These are phyloP conservation scores for Pangasius djambal DNA, from an alignment of 2,797 vertebrate genomes.

Conservation along the genomic window DNA sequence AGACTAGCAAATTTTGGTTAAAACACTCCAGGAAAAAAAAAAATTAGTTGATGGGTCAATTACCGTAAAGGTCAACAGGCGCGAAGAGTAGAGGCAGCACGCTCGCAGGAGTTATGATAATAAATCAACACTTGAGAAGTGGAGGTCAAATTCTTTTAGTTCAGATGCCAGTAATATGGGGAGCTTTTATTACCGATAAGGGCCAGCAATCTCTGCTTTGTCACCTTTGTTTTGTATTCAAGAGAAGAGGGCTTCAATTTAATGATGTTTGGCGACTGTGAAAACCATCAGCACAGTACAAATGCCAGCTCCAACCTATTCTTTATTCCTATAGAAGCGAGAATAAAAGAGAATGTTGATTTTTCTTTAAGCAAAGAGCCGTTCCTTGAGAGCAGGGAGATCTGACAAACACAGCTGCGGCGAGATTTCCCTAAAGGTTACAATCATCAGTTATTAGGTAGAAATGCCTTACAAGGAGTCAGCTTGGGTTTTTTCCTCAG, in stretches of 20 bases:
- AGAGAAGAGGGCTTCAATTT: slow-evolving; percentile 53
- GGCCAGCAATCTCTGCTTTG: slow-evolving; percentile 48
- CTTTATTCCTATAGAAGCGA: slow-evolving; percentile 46
- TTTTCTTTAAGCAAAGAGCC: slow-evolving; percentile 79
- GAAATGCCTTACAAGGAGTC: slow-evolving; percentile 60
- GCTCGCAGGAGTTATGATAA: slow-evolving; percentile 63
- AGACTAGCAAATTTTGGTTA: slow-evolving; percentile 72
- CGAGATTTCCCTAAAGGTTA: slow-evolving; percentile 86
- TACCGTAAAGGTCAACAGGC: slow-evolving; percentile 77
- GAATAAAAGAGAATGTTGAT: slow-evolving; percentile 74
- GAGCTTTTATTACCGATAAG: slow-evolving; percentile 61
- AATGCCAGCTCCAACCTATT: slow-evolving; percentile 54
- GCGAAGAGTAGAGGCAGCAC: slow-evolving; percentile 41
- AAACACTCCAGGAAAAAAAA: slow-evolving; percentile 65
- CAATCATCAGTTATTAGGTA: slow-evolving; percentile 84
- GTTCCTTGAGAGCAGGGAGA: slow-evolving; percentile 76
- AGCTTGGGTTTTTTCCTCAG: slow-evolving; percentile 47
- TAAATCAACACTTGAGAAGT: slow-evolving; percentile 65
- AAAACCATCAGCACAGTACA: slow-evolving; percentile 42
- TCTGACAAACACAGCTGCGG: slow-evolving; percentile 78
- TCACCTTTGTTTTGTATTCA: slow-evolving; percentile 57
- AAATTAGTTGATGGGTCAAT: slow-evolving; percentile 84
- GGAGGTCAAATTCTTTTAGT: slow-evolving; percentile 67
- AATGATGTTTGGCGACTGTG: slow-evolving; percentile 57
- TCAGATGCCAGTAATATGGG: slow-evolving; percentile 61